Evolutionary conservation across 1,140 invertebrate genomes (phyloP).

Genomic region (Drosophila ambigua): DNA sequence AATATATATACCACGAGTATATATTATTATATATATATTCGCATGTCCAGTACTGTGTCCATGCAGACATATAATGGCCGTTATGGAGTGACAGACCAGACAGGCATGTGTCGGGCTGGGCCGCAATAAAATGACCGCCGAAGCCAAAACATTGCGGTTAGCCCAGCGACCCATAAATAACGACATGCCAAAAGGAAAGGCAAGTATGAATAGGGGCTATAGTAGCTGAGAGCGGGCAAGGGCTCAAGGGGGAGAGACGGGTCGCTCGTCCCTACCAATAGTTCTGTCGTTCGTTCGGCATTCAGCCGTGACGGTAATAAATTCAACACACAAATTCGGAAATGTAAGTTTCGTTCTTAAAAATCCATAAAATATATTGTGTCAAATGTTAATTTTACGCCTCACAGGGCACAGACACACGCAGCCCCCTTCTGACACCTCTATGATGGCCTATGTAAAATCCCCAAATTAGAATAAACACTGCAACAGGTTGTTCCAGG

Average conservation of each 20-base stretch:
- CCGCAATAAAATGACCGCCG: slow-evolving; percentile 75
- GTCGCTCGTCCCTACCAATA: slow-evolving; percentile 20
- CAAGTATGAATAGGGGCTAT: slow-evolving; percentile 19
- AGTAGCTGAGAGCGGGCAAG: slow-evolving; percentile 12
- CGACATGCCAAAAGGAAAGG: slow-evolving; percentile 9
- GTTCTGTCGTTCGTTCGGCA: slow-evolving; percentile 48
- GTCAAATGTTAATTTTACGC: slow-evolving; percentile 82
- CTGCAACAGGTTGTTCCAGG: no score
- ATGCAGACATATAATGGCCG: slow-evolving; percentile 26
- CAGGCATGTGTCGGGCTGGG: slow-evolving; percentile 67
- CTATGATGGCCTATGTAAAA: neutral
- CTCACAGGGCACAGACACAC: slow-evolving; percentile 31
- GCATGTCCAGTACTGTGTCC: neutral
- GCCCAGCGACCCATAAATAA: slow-evolving; percentile 60
- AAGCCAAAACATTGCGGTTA: slow-evolving; percentile 74
- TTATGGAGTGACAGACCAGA: slow-evolving; percentile 71
- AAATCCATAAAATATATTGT: slow-evolving; percentile 61
- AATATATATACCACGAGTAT: slow-evolving; percentile 23
- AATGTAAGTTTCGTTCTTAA: slow-evolving; percentile 60
- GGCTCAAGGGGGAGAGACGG: slow-evolving; percentile 4
- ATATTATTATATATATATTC: slow-evolving; percentile 33
- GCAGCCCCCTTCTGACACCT: neutral
- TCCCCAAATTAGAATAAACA: slow-evolving; percentile 4
- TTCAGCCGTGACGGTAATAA: slow-evolving; percentile 72
- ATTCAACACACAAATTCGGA: slow-evolving; percentile 58